Base-by-base conservation (phyloP, 2,888 invertebrate species). In the Dasysyrphus tricinctus region DNA sequence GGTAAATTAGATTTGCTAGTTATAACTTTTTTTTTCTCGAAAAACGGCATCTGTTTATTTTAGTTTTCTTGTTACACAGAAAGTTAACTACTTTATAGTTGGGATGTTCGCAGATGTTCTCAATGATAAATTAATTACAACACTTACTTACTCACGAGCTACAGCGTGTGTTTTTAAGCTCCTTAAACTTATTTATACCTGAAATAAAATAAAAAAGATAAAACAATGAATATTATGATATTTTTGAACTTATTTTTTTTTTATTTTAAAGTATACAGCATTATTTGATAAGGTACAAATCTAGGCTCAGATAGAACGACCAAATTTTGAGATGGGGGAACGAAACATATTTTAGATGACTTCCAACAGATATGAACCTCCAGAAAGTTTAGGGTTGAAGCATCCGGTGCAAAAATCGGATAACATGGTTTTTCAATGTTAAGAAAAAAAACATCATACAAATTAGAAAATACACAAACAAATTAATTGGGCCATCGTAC, bases 111-210 rank as follows among this genome's bases (percentile, higher is more conserved):
- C 78, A 61, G 82, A 78, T 73, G 82, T 82, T 78, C 54, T 76
- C 76, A 76, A 78, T 82, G 78, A 78, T 78, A 82, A 80, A 72
- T 76, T 83, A 69, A 79, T 76, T 76, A 81, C 72, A 77, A 83
- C 83, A 79, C 42, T 74, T 82, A 77, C 47, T 65, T 81, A 82
- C 77, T 82, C 81, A 67, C 57, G 81, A 61, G 81, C 81, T 77
- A 77, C 77, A 59, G 77, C 77, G 65, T 77, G 56, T 76, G 39
- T 51, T 67, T 80, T 42, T 51, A 77, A 51, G 77, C 81, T 82
- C 73, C 77, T 79, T 83, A 54, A 69, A 79, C 69, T 83, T 83
- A 83, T 83, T 83, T 83, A 61, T 83, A 83, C 79, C 83, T 83
- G 83, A 54, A 83, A 82, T 11, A 39, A 63, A 79, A 67, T 8